phyloP scores from a whole-genome alignment of 2,888 invertebrate genomes.

The Agriopis aurantiaria region DNA sequence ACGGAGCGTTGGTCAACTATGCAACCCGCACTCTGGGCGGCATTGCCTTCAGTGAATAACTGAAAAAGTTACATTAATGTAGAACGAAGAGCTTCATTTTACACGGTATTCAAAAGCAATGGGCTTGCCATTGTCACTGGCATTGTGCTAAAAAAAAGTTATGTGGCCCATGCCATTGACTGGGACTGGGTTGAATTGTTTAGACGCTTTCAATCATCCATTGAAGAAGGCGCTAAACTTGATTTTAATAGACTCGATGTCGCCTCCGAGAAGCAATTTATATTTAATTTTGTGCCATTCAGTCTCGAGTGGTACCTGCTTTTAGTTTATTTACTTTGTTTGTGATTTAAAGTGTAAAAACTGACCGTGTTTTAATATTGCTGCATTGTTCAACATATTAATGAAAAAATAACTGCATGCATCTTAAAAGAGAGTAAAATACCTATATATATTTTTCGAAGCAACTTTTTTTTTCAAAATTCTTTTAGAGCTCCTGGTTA shows the following conservation, averaged over 20 bases:
- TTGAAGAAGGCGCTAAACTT: conserved; percentile 82
- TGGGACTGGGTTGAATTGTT: conserved; percentile 77
- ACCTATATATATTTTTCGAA: too few relatives aligned
- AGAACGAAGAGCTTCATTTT: conserved; percentile 71
- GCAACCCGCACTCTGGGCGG: conserved; percentile 71
- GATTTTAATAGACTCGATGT: conserved; percentile 84
- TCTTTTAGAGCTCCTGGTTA: too few relatives aligned
- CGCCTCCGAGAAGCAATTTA: conserved; percentile 78
- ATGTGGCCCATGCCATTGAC: conserved; percentile 82
- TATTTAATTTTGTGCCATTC: conserved; percentile 72
- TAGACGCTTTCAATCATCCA: conserved; percentile 83
- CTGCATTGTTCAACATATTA: not conserved
- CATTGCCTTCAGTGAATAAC: conserved; percentile 69
- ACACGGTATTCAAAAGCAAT: conserved; percentile 71
- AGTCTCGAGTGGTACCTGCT: conserved; percentile 67
- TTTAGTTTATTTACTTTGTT: conserved; percentile 47
- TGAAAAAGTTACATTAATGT: conserved; percentile 82
- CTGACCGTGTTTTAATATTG: not conserved
- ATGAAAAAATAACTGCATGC: not conserved
- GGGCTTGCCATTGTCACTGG: conserved; percentile 69
- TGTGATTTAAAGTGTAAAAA: not conserved
- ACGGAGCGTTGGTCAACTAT: conserved; percentile 38
- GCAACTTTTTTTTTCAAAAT: too few relatives aligned
- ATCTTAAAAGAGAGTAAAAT: too few relatives aligned
- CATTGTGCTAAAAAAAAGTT: conserved; percentile 79